Evolutionary conservation across 2,888 invertebrate species (phyloP).

Genomic region (Candidula unifasciata): DNA sequence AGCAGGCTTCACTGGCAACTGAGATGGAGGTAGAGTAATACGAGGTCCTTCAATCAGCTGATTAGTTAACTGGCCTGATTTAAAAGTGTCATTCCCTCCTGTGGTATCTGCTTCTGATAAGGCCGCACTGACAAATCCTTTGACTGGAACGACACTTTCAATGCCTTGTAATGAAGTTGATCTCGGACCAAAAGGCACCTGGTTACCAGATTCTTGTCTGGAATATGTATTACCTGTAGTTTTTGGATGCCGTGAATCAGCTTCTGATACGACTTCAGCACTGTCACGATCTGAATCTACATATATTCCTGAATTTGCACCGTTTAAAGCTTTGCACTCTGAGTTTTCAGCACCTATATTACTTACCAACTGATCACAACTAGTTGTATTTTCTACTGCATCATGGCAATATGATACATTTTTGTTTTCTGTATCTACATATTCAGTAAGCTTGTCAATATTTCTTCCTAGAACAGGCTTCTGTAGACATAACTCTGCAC

Average conservation of each 20-base stretch:
- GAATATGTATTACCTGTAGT: neutral
- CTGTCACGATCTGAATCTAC: neutral
- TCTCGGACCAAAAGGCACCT: neutral
- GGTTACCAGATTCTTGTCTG: neutral
- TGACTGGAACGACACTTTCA: neutral
- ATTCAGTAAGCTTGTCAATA: neutral
- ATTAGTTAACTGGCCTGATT: conserved; percentile 29
- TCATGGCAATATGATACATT: neutral
- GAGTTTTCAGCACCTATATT: neutral
- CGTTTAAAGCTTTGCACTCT: neutral
- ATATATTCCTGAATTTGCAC: neutral
- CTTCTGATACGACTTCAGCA: conserved; percentile 12
- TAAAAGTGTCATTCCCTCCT: neutral
- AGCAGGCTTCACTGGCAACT: conserved; percentile 27
- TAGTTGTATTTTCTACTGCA: neutral
- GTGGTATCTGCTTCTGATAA: neutral
- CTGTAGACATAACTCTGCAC: neutral
- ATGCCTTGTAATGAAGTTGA: neutral
- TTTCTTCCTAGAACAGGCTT: neutral
- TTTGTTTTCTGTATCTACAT: neutral
- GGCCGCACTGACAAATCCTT: neutral
- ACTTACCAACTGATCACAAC: neutral
- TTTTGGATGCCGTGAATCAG: neutral
- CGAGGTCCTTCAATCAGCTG: conserved; percentile 45
- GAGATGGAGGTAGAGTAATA: conserved; percentile 44